These are phyloP conservation scores for Tetragnatha versicolor DNA, from an alignment of 1,140 invertebrate genomes.

Conservation along the genomic window DNA sequence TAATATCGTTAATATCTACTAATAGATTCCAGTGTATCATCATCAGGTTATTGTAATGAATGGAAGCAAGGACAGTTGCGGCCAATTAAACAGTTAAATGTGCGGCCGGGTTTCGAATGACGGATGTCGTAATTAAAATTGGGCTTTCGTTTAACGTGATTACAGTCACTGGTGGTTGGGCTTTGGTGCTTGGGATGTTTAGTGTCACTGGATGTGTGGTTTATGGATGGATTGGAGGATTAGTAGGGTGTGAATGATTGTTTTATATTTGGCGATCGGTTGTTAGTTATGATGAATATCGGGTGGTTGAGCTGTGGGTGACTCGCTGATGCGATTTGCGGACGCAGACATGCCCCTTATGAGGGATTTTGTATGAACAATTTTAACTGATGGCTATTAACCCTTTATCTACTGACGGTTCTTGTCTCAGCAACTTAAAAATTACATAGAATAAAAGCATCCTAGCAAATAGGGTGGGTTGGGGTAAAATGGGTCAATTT, in stretches of 20 bases:
- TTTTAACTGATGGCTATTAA: too few relatives aligned
- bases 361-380: too few relatives aligned
- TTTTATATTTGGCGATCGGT: not conserved
- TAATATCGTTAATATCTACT: constrained; percentile 14
- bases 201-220: not conserved
- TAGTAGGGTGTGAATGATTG: not conserved
- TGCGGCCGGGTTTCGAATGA: constrained; percentile 29
- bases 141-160: constrained; percentile 6
- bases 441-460: too few relatives aligned
- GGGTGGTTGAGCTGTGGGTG: too few relatives aligned
- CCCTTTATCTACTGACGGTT: too few relatives aligned
- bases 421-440: too few relatives aligned
- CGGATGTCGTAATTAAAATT: constrained; percentile 33
- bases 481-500: too few relatives aligned
- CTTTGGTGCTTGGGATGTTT: not conserved
- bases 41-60: constrained; percentile 8
- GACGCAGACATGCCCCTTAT: too few relatives aligned
- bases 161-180: not conserved
- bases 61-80: constrained; percentile 8
- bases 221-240: not conserved
- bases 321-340: too few relatives aligned
- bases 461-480: too few relatives aligned
- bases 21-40: constrained; percentile 7
- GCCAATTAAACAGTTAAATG: constrained; percentile 9
- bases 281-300: too few relatives aligned